Conservation (phyloP, 2,113 vertebrate genomes). For the Eonycteris spelaea region DNA sequence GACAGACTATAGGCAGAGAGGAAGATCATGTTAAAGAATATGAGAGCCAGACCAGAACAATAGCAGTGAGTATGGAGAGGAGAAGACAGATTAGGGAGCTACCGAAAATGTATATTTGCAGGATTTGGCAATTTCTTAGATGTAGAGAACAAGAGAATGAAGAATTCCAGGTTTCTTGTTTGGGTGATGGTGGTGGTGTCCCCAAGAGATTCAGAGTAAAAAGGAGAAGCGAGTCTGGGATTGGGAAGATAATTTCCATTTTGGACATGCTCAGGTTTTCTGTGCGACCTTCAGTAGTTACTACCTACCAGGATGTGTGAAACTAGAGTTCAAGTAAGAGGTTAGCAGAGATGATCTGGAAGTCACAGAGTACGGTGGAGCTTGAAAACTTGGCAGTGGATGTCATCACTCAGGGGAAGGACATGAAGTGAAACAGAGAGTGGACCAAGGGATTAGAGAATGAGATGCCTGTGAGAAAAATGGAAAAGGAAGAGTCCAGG, state of each 20-base stretch:
- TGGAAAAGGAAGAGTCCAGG: background rate
- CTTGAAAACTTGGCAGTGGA: background rate
- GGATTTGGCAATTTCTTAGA: background rate
- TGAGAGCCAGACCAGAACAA: background rate
- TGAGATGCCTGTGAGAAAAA: background rate
- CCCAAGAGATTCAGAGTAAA: background rate
- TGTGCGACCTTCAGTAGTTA: background rate
- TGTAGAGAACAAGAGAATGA: background rate
- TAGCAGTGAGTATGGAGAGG: background rate
- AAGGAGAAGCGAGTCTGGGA: background rate
- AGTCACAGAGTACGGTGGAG: background rate
- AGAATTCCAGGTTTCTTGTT: background rate
- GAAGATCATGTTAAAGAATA: background rate
- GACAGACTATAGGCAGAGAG: background rate
- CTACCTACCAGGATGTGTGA: background rate
- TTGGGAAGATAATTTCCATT: background rate
- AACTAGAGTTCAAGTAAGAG: background rate
- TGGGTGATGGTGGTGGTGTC: background rate
- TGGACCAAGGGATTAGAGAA: background rate
- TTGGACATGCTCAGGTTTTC: background rate
- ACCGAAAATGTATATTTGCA: background rate
- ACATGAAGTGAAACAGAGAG: background rate
- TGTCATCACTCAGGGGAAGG: background rate
- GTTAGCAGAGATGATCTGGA: background rate
- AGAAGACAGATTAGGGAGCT: background rate